These are phyloP conservation scores for Nephrotoma guestfalica DNA, from an alignment of 2,888 invertebrate species.

Conservation along the genomic window DNA sequence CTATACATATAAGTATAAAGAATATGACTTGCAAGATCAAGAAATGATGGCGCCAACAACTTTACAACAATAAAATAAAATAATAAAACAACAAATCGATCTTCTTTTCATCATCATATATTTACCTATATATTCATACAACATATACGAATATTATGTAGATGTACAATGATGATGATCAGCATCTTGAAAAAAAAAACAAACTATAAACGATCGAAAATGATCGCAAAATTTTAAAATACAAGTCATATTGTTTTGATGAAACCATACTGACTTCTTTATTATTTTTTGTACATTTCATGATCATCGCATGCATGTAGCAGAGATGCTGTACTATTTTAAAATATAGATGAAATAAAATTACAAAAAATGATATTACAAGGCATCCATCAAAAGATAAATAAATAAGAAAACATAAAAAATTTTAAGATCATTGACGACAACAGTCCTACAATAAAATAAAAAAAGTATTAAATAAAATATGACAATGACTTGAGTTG, in stretches of 20 bases:
- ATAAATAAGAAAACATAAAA: not conserved
- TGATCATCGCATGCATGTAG: not conserved
- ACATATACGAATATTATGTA: not conserved
- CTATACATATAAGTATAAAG: not conserved
- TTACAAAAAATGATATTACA: not conserved
- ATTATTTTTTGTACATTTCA: not conserved
- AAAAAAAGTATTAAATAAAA: not conserved
- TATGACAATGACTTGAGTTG: not conserved
- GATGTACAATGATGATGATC: not conserved
- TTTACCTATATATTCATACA: not conserved
- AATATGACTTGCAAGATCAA: slow-evolving; percentile 5
- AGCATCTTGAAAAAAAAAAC: not conserved
- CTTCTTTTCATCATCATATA: not conserved
- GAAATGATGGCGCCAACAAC: slow-evolving; percentile 5
- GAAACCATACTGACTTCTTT: not conserved
- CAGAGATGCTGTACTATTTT: not conserved
- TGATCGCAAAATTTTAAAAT: not conserved
- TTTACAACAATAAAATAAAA: not conserved
- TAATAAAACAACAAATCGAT: not conserved
- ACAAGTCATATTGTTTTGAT: not conserved
- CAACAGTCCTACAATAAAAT: not conserved
- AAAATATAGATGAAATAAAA: not conserved
- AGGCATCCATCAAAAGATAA: not conserved
- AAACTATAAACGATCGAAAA: not conserved
- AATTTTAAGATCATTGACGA: not conserved